These are phyloP conservation scores for Lycaon pictus DNA, from an alignment of 2,113 vertebrate species.

Conservation along the genomic window DNA sequence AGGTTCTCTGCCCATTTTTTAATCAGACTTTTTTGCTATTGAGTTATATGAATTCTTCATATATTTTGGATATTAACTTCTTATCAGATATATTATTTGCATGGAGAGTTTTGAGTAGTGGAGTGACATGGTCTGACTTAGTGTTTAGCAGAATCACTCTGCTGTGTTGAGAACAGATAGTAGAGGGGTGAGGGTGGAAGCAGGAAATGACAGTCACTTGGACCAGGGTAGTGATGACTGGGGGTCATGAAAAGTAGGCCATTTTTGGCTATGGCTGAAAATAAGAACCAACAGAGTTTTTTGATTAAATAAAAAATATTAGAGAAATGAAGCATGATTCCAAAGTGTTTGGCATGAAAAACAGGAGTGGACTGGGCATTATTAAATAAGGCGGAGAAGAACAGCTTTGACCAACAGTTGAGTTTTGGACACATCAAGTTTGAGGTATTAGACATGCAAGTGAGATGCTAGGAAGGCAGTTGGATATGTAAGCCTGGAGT, in stretches of 20 bases:
- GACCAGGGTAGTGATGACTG: background rate
- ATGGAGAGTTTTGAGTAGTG: background rate
- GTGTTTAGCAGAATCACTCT: background rate
- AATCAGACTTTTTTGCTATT: background rate
- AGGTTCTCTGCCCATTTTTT: background rate
- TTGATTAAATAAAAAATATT: background rate
- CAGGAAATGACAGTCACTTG: background rate
- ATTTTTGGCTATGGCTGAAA: constrained; percentile 21
- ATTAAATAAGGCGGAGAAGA: background rate
- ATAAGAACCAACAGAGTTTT: background rate
- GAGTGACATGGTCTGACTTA: background rate
- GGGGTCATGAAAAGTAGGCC: background rate
- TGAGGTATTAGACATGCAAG: background rate
- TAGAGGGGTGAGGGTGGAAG: background rate
- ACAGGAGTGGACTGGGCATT: background rate
- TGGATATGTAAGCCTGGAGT: background rate
- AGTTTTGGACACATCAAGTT: background rate
- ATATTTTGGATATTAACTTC: background rate
- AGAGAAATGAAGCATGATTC: background rate
- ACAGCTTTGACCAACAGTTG: background rate
- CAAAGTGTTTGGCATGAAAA: background rate
- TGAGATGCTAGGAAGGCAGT: background rate
- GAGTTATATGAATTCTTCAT: background rate
- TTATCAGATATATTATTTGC: background rate
- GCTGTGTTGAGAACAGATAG: background rate